These are phyloP conservation scores for Frieseomelitta varia DNA, from an alignment of 1,140 invertebrate genomes.

Conservation along the genomic window DNA sequence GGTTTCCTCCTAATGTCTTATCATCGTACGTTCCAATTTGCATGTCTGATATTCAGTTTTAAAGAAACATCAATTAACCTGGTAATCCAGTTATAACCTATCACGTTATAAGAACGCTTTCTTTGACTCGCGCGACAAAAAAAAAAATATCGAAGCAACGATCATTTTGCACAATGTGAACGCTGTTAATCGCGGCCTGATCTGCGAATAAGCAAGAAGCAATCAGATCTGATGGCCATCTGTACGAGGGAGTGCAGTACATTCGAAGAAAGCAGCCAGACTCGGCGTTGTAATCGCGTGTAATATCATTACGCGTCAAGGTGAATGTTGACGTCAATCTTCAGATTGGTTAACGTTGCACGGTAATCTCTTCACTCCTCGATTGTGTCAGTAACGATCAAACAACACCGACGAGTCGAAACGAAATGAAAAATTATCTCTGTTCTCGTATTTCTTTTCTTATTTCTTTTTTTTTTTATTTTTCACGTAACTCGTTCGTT, in stretches of 20 bases:
- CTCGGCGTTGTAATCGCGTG: constrained; percentile 7
- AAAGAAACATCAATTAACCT: not conserved
- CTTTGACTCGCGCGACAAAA: not conserved
- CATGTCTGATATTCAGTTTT: not conserved
- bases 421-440: not conserved
- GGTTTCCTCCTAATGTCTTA: not conserved
- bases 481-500: not conserved
- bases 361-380: constrained; percentile 47
- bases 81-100: not conserved
- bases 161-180: not conserved
- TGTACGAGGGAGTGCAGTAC: not conserved
- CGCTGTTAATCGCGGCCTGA: not conserved
- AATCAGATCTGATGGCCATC: constrained; percentile 12
- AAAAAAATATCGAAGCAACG: no score
- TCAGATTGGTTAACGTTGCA: constrained; percentile 12
- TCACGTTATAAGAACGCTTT: not conserved
- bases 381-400: not conserved
- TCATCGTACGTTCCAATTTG: not conserved
- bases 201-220: not conserved
- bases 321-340: constrained; percentile 61
- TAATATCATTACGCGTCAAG: constrained; percentile 36
- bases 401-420: not conserved
- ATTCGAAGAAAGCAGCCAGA: constrained; percentile 1
- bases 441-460: not conserved
- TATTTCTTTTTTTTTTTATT: no score